Conservation (phyloP, 2,113 vertebrate genomes). For the Etheostoma spectabile region DNA sequence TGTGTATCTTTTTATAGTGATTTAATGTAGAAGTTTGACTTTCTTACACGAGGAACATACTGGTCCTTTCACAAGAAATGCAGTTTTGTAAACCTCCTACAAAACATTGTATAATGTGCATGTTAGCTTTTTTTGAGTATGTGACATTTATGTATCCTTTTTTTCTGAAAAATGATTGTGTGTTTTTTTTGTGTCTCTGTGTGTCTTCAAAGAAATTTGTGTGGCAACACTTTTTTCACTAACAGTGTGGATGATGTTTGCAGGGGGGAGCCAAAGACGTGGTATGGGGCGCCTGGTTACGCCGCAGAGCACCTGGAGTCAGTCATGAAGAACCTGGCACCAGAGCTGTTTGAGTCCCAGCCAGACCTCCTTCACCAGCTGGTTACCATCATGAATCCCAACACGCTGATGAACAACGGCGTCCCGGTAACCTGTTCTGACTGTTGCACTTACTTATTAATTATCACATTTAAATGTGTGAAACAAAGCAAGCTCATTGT, state of each 20-base stretch:
- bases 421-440: constrained; percentile 88
- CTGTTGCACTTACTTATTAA: background rate
- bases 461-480: background rate
- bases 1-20: background rate
- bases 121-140: no score
- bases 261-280: constrained; percentile 99
- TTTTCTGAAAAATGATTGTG: background rate
- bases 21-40: background rate
- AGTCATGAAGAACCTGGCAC: constrained; percentile 97
- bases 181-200: no score
- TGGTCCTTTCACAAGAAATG: background rate
- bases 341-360: constrained; percentile 96
- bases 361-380: constrained; percentile 98
- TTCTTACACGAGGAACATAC: background rate
- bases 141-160: no score
- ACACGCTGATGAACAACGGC: constrained; percentile 96
- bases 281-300: constrained; percentile 97
- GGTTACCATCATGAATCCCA: constrained; percentile 99
- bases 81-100: background rate
- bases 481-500: background rate
- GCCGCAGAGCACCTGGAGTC: constrained; percentile 95
- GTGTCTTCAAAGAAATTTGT: background rate
- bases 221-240: background rate
- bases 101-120: no score
- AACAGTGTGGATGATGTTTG: constrained; percentile 15